Base-by-base conservation (phyloP, 2,888 invertebrate species). In the Harmothoe impar region DNA sequence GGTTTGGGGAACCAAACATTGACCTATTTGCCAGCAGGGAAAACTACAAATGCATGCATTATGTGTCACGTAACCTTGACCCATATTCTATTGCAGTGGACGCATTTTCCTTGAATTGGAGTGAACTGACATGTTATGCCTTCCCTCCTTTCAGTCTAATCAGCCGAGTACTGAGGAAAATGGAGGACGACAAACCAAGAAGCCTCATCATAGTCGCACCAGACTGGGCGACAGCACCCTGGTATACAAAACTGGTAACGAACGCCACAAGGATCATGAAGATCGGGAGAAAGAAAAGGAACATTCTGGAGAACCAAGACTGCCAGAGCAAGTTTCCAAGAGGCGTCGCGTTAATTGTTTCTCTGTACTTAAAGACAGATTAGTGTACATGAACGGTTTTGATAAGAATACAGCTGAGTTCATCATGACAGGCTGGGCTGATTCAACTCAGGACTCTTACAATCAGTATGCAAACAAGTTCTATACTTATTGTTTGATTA, bases 111-210 rank as follows among this genome's bases (percentile, higher is more conserved):
- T 31, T 81, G 33, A 31, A 7, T 15, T 81, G 81, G 81, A 20
- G 15, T 10, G 7, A 10, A 3, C 17, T 10, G 10, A 31, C 3
- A 3, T 15, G 7, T 81, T 81, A 31, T 31, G 33, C 43, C 33
- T 81, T 81, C 12, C 33, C 81, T 81, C 81, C 81, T 81, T 81
- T 81, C 81, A 81, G 81, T 31, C 31, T 23, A 17, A 31, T 81
- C 3, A 7, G 10, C 15, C 81, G 33, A 81, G 17, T 17, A 31
- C 5, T 81, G 25, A 10, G 31, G 81, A 81, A 81, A n/a, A 81
- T 31, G 3, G 31, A 5, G 7, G 17, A 25, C 10, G 81, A 81
- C 25, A 15, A n/a, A 7, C 12, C 81, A 81, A 31, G 7, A 17
- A 20, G 33, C 3, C 10, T 35, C 10, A 7, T 31, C 7, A 7